A percentile compares a stretch with the other conserved stretches of the same genome.
These are phyloP conservation scores for Chloebia gouldiae DNA, from an alignment of 2,113 vertebrate genomes.

Conservation along the genomic window DNA sequence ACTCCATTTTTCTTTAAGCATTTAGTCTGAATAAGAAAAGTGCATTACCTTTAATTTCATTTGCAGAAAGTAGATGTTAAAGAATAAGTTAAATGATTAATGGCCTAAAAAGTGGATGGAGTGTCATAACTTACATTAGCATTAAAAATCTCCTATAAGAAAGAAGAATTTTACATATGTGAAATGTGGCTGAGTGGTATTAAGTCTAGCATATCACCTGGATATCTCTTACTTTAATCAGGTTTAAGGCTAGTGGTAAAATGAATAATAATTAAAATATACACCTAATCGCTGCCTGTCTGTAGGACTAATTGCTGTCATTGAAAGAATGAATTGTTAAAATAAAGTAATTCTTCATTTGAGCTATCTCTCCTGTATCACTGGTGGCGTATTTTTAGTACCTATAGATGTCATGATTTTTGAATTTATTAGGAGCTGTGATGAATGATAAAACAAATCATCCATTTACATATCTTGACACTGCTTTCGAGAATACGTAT, in stretches of 20 bases:
- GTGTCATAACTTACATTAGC: slow-evolving; percentile 69
- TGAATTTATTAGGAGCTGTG: slow-evolving; percentile 79
- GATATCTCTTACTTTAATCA: slow-evolving; percentile 73
- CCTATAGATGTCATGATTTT: slow-evolving; percentile 83
- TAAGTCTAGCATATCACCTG: slow-evolving; percentile 72
- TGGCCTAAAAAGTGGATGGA: slow-evolving; percentile 60
- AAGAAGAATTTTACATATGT: slow-evolving; percentile 65
- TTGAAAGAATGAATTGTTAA: slow-evolving; percentile 79
- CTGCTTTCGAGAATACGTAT: slow-evolving; percentile 79
- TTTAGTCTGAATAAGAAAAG: slow-evolving; percentile 58
- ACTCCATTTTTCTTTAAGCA: slow-evolving; percentile 66
- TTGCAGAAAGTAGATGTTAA: slow-evolving; percentile 65
- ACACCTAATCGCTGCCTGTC: slow-evolving; percentile 79
- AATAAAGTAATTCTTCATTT: slow-evolving; percentile 78
- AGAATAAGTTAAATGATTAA: slow-evolving; percentile 69
- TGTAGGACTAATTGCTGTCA: slow-evolving; percentile 82
- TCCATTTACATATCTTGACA: slow-evolving; percentile 84
- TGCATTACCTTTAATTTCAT: slow-evolving; percentile 67
- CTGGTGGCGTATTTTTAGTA: slow-evolving; percentile 80
- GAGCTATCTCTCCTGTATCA: slow-evolving; percentile 77
- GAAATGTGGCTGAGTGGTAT: slow-evolving; percentile 67
- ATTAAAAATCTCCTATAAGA: slow-evolving; percentile 68
- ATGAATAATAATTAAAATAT: slow-evolving; percentile 83
- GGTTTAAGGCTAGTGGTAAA: slow-evolving; percentile 70
- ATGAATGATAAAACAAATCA: slow-evolving; percentile 85